Base-by-base conservation (phyloP, 2,797 vertebrate genomes). In the Pseudochaenichthys georgianus region DNA sequence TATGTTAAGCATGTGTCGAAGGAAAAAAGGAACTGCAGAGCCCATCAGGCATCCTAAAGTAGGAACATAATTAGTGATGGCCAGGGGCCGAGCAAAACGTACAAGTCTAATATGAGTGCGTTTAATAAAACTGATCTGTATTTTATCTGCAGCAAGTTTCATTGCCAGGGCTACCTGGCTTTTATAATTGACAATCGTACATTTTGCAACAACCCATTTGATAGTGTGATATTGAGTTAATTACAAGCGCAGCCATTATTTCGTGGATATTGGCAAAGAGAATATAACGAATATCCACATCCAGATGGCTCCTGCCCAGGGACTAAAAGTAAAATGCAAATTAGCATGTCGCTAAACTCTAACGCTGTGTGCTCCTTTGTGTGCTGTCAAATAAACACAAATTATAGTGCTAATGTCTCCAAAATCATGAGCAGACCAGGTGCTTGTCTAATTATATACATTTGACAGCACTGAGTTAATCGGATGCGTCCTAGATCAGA, bases 231-330 rank as follows among this genome's bases (percentile, higher is more conserved):
- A 70, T 77, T 77, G 83, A 90, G 89, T 87, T 89, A 87, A 84
- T 88, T 85, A 79, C 52, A 67, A 83, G 74, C 28, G 3, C 10
- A 28, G 64, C 61, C 5, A 74, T 87, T 82, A 84, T 68, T 79
- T 60, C 0, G 41, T 59, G 72, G 42, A 81, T 73, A 80, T 42
- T 83, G 84, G 89, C 79, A 78, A 80, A 71, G 77, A 82, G 45
- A 76, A 86, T 82, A 82, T 51, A 76, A 72, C 64, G 80, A 72
- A 84, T 74, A 75, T 59, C 70, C 53, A 57, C 50, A 75, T 87
- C 89, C 92, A 93, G 84, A 91, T 91, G 90, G 82, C 78, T 87
- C 63, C 17, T 78, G 82, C 69, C 65, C 64, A 77, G 72, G 50
- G 77, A 89, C 70, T 41, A 41, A 67, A 65, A 78, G 16, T 74